These are phyloP conservation scores for Pionites leucogaster DNA, from an alignment of 2,113 vertebrate genomes.

Conservation along the genomic window DNA sequence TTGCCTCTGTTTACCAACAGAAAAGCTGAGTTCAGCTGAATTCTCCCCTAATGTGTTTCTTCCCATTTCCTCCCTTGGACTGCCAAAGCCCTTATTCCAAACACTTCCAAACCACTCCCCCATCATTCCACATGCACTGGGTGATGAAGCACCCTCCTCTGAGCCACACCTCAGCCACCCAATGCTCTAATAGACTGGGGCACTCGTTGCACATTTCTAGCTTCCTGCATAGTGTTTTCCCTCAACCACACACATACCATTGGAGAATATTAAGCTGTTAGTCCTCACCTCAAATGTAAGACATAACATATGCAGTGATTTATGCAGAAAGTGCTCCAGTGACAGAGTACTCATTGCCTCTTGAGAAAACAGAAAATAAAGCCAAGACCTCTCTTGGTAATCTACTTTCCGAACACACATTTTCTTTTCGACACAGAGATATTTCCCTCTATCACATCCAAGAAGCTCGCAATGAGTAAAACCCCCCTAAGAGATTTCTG, in stretches of 20 bases:
- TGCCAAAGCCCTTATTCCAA: background rate
- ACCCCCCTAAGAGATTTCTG: background rate
- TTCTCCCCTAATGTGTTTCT: background rate
- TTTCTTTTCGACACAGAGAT: background rate
- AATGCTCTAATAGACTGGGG: background rate
- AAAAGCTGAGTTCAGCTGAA: background rate
- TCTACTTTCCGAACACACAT: background rate
- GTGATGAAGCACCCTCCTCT: background rate
- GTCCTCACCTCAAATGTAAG: background rate
- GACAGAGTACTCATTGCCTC: background rate
- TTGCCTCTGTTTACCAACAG: background rate
- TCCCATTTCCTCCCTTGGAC: background rate
- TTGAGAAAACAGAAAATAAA: background rate
- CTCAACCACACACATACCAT: background rate
- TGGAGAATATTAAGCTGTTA: background rate
- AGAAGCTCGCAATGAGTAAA: background rate
- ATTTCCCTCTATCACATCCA: background rate
- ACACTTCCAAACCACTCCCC: slow-evolving; percentile 4
- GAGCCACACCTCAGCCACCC: background rate
- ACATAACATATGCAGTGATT: background rate
- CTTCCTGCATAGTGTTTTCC: background rate
- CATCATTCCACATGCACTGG: fast-evolving
- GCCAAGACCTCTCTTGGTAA: background rate
- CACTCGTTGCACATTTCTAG: background rate
- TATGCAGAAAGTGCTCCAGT: background rate